phyloP scores from a whole-genome alignment of 2,113 vertebrate species.

The Origma solitaria region DNA sequence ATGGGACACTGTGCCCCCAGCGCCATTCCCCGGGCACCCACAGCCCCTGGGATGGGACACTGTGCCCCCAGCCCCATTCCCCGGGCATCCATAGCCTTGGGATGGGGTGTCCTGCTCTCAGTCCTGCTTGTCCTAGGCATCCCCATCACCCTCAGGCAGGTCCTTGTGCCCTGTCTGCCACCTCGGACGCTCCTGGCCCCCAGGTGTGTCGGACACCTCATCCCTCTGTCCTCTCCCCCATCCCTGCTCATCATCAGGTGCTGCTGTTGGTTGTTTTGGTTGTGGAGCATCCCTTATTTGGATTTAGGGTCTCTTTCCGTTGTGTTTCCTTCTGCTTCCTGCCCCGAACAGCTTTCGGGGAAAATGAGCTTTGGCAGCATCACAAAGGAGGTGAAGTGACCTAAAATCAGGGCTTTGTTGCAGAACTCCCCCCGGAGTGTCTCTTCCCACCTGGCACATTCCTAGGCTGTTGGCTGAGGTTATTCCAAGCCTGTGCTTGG shows the following conservation, averaged over 20 bases:
- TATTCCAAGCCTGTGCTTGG: fast-evolving
- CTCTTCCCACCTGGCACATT: fast-evolving
- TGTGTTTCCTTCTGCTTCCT: too few relatives aligned
- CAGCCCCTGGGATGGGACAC: neutral
- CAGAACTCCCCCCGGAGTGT: fast-evolving
- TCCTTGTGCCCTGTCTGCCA: neutral
- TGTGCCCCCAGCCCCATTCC: too few relatives aligned
- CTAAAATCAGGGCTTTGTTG: neutral
- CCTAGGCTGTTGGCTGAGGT: neutral
- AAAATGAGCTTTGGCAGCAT: fast-evolving
- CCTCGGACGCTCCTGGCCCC: fast-evolving
- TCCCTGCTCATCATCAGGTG: fast-evolving
- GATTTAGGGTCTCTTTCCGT: fast-evolving
- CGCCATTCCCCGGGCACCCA: fast-evolving
- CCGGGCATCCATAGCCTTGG: fast-evolving
- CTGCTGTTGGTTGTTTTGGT: neutral
- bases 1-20: fast-evolving
- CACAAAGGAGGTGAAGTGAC: too few relatives aligned
- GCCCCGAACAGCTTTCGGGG: fast-evolving
- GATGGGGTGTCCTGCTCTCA: neutral
- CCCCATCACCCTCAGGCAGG: neutral
- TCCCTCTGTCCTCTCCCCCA: fast-evolving
- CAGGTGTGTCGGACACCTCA: fast-evolving
- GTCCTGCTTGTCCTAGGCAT: fast-evolving
- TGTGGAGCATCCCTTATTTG: fast-evolving